These are phyloP conservation scores for Punctoribates punctum DNA, from an alignment of 2,888 invertebrate species.

Conservation along the genomic window DNA sequence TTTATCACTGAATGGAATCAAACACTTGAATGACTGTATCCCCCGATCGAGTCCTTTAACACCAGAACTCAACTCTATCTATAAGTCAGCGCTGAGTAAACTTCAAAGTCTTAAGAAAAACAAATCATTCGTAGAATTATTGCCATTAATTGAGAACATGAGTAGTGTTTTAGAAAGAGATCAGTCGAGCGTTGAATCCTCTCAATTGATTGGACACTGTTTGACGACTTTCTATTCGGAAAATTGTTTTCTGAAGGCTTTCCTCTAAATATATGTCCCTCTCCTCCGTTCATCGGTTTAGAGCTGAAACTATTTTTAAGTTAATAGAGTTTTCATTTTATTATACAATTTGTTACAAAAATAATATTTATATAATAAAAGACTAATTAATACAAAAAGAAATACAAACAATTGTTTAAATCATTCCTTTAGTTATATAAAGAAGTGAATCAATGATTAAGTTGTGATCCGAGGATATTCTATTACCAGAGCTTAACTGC, in stretches of 20 bases:
- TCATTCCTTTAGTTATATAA: too few species aligned
- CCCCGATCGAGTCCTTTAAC: constrained; percentile 28
- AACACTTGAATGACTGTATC: constrained; percentile 26
- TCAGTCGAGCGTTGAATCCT: constrained; percentile 9
- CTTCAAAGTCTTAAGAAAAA: constrained; percentile 36
- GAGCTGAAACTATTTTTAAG: not conserved
- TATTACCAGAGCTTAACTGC: too few species aligned
- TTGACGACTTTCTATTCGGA: constrained; percentile 37
- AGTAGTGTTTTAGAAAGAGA: constrained; percentile 19
- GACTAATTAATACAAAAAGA: too few species aligned
- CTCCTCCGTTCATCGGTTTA: not conserved
- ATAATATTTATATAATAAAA: not conserved
- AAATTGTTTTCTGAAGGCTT: not conserved
- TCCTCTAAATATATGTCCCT: not conserved
- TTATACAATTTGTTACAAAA: not conserved
- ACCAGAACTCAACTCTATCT: constrained; percentile 3
- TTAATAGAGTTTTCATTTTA: not conserved
- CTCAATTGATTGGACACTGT: constrained; percentile 21
- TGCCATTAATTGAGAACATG: constrained; percentile 27
- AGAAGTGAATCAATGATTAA: not conserved
- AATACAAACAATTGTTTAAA: too few species aligned
- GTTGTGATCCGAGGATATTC: not conserved
- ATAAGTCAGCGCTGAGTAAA: constrained; percentile 30
- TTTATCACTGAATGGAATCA: constrained; percentile 29
- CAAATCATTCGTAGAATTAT: constrained; percentile 34